phyloP scores from a whole-genome alignment of 2,797 vertebrate genomes.

The Cyprinodon diabolis region DNA sequence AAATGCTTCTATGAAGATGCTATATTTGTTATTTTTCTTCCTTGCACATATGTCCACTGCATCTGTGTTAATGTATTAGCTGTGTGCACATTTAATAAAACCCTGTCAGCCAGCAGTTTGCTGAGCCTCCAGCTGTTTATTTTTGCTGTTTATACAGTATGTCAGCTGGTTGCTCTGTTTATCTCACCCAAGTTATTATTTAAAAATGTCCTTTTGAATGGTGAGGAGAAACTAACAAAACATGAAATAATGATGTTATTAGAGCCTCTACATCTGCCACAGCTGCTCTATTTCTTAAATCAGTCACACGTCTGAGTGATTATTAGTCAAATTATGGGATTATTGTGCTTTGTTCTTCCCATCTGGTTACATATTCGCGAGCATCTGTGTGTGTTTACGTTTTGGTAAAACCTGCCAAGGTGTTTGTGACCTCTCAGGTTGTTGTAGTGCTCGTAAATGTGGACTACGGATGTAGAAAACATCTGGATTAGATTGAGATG shows the following conservation, averaged over 20 bases:
- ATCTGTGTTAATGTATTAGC: slow-evolving; percentile 12
- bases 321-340: slow-evolving; percentile 61
- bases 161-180: slow-evolving; percentile 41
- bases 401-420: slow-evolving; percentile 17
- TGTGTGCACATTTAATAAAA: background rate
- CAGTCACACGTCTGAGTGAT: slow-evolving; percentile 16
- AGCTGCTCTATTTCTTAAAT: slow-evolving; percentile 15
- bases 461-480: slow-evolving; percentile 34
- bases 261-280: slow-evolving; percentile 55
- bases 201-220: slow-evolving; percentile 27
- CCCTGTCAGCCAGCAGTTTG: slow-evolving; percentile 29
- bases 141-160: slow-evolving; percentile 64
- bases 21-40: background rate
- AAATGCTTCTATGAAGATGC: too few relatives aligned
- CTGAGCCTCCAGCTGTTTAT: slow-evolving; percentile 65
- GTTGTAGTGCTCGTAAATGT: slow-evolving; percentile 14
- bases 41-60: background rate
- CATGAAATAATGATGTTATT: slow-evolving; percentile 57
- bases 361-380: slow-evolving; percentile 35
- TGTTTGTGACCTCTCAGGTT: slow-evolving; percentile 23
- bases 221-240: slow-evolving; percentile 52
- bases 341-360: slow-evolving; percentile 47
- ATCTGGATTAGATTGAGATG: slow-evolving; percentile 57
- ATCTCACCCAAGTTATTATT: slow-evolving; percentile 46
- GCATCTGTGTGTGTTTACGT: slow-evolving; percentile 33